Conservation (phyloP, 1,140 invertebrate species). For the Calosoma granatense region DNA sequence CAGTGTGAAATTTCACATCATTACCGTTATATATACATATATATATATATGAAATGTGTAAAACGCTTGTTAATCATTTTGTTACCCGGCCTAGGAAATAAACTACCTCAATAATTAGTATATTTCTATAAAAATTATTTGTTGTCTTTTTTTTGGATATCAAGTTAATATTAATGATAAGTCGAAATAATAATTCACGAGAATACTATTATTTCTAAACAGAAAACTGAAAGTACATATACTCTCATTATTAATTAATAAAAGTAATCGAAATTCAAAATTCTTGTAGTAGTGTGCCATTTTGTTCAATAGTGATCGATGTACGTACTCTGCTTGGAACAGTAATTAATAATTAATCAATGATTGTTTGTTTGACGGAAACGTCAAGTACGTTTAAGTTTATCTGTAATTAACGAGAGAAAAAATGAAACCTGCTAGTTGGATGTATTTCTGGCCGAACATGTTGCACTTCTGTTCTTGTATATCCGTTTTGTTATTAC, state of each 20-base stretch:
- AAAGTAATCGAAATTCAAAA: conserved; percentile 15
- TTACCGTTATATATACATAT: background rate
- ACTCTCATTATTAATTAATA: background rate
- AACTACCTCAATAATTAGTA: conserved; percentile 38
- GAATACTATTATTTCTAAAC: conserved; percentile 8
- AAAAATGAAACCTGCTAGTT: background rate
- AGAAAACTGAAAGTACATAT: background rate
- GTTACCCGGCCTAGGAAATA: conserved; percentile 32
- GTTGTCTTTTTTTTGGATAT: conserved; percentile 35
- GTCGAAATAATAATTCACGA: conserved; percentile 5
- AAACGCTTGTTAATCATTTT: conserved; percentile 2
- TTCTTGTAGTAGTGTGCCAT: conserved; percentile 34
- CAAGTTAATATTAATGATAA: conserved; percentile 13
- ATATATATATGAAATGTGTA: no score
- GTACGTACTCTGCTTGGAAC: conserved; percentile 3
- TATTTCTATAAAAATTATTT: conserved; percentile 33
- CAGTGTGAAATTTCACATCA: no score
- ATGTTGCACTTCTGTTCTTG: conserved; percentile 2
- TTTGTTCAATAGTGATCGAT: conserved; percentile 20
- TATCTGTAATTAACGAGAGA: no score
- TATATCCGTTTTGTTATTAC: background rate
- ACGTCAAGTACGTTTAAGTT: background rate
- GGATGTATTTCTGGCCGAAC: conserved; percentile 3
- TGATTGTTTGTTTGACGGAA: conserved; percentile 3
- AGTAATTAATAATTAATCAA: conserved; percentile 3